phyloP scores from a whole-genome alignment of 1,140 invertebrate genomes.

The Platyscapa corneri region DNA sequence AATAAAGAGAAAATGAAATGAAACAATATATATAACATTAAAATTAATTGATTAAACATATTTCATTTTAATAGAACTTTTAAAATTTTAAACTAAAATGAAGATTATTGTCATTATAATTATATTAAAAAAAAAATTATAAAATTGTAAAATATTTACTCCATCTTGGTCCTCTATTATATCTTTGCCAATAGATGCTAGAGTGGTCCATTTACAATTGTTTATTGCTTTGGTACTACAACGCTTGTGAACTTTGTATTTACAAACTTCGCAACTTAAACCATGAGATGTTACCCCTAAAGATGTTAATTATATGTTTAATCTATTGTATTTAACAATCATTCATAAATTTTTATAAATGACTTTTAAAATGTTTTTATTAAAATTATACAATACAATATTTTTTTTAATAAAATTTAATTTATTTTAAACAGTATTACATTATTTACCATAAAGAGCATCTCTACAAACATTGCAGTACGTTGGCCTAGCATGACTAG shows the following conservation, averaged over 20 bases:
- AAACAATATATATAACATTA: conserved; percentile 24
- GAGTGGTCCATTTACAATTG: conserved; percentile 98
- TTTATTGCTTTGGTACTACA: conserved; percentile 93
- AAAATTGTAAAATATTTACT: conserved; percentile 75
- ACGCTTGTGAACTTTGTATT: conserved; percentile 96
- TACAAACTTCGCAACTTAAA: conserved; percentile 96
- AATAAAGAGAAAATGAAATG: no score
- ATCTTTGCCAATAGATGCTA: conserved; percentile 93
- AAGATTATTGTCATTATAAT: background rate
- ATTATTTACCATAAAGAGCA: conserved; percentile 83
- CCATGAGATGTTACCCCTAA: conserved; percentile 93
- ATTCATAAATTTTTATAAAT: background rate
- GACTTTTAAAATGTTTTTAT: no score
- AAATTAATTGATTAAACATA: conserved; percentile 36
- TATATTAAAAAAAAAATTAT: background rate
- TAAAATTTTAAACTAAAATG: background rate
- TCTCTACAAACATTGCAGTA: conserved; percentile 98
- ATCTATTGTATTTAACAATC: conserved; percentile 20
- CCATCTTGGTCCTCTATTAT: conserved; percentile 95
- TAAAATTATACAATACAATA: background rate
- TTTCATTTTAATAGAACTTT: no score
- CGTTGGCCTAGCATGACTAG: conserved; percentile 94
- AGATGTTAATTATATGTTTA: conserved; percentile 38
- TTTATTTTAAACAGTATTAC: no score
- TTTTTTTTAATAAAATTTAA: background rate